Percentiles rank a stretch among this genome's conserved stretches.
Evolutionary conservation across 2,113 vertebrate species (phyloP).

Genomic region (Cinclus cinclus): DNA sequence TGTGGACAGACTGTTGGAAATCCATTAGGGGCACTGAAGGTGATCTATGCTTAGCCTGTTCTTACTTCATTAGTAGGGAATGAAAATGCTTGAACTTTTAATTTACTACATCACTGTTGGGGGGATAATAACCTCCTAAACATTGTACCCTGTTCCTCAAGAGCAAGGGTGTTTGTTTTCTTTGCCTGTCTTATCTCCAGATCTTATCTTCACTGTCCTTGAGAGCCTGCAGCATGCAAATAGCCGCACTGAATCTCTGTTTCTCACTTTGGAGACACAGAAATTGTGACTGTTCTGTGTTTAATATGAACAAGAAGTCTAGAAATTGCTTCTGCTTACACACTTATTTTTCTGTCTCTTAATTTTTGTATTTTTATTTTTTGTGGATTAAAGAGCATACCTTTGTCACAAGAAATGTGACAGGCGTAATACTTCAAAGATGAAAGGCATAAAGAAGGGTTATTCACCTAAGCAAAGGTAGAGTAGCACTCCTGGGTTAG

Average conservation of each 20-base stretch:
- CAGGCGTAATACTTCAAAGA: neutral
- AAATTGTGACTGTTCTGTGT: neutral
- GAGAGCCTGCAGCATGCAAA: neutral
- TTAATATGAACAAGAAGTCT: neutral
- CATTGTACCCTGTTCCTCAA: neutral
- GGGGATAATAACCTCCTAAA: neutral
- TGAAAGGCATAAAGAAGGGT: neutral
- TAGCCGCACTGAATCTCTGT: neutral
- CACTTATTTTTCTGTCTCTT: neutral
- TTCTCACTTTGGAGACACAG: neutral
- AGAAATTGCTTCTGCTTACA: neutral
- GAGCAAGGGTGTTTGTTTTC: neutral
- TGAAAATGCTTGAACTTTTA: neutral
- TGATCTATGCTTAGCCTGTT: neutral
- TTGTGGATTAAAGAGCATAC: neutral
- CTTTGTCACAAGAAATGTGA: neutral
- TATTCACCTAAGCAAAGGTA: neutral
- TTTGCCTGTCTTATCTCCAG: neutral
- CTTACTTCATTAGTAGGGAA: neutral
- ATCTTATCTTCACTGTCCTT: neutral
- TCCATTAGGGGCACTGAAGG: neutral
- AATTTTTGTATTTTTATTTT: neutral
- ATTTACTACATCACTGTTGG: neutral
- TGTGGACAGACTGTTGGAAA: neutral
- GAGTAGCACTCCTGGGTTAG: neutral